Base-by-base conservation (phyloP, 2,113 vertebrate genomes). In the Hoplias malabaricus region DNA sequence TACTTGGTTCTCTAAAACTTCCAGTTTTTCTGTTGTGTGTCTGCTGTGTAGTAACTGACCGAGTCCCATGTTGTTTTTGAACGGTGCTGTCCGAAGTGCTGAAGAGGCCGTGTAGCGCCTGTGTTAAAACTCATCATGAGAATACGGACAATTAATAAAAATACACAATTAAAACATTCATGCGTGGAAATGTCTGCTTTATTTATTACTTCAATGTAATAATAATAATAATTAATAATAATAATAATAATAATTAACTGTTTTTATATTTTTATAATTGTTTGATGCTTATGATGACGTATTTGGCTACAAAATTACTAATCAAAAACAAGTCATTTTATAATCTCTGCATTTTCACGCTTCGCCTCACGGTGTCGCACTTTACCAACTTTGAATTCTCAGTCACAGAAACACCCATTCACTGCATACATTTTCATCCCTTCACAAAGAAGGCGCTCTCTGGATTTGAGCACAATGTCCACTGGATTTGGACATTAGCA, bases 301-400 rank as follows among this genome's bases (percentile, higher is more conserved):
- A n/a, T n/a, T n/a, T n/a, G n/a, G n/a, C n/a, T n/a, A n/a, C n/a
- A n/a, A n/a, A n/a, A n/a, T n/a, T n/a, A n/a, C n/a, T n/a, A n/a
- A 69, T 27, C 3, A 34, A 5, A 25, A 5, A 29, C 8, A 63
- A n/a, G 5, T 13, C 25, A 23, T 54, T 1, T 57, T 57, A 2
- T 11, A 63, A 19, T 8, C 14, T 5, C 19, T 19, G 21, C 38
- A 56, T 42, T 38, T 43, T 78, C 46, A 43, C 31, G 23, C 1
- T 46, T 59, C 27, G 63, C 80, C 83, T 75, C 82, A 78, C 3
- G n/a, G 85, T 53, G 85, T 83, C 83, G 75, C 83, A 80, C 66
- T 83, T 78, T 56, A 72, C 71, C 75, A 78, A 34, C 38, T 50
- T n/a, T 54, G n/a, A 27, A 40, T 43, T 72, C 11, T 42, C 36